These are phyloP conservation scores for Hylaeus volcanicus DNA, from an alignment of 1,140 invertebrate genomes.

Conservation along the genomic window DNA sequence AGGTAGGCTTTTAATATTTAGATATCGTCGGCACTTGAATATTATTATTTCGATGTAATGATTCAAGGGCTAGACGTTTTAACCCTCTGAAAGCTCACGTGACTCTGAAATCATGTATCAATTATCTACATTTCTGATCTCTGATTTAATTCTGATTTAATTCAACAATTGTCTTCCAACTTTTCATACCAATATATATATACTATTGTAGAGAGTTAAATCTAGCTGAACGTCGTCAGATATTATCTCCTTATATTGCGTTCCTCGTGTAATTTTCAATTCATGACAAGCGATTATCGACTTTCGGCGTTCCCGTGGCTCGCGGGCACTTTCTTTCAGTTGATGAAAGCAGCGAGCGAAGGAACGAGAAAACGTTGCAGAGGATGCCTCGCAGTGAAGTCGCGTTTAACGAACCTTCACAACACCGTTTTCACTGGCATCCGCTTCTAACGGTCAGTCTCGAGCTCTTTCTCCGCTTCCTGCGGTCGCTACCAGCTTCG, in stretches of 20 bases:
- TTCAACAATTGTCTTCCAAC: no score
- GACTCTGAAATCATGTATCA: no score
- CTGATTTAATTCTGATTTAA: no score
- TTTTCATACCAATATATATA: no score
- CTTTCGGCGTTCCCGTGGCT: conserved; percentile 13
- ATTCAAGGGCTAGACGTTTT: no score
- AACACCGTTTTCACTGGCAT: conserved; percentile 23
- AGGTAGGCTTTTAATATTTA: not conserved
- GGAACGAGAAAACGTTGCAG: not conserved
- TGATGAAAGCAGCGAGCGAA: not conserved
- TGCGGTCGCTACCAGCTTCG: not conserved
- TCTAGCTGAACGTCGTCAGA: not conserved
- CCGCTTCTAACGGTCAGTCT: conserved; percentile 23
- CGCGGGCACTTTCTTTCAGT: conserved; percentile 4
- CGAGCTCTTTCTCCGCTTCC: conserved; percentile 23
- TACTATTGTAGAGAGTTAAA: no score
- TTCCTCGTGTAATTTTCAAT: conserved; percentile 34
- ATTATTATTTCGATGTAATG: no score
- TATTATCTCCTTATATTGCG: conserved; percentile 26
- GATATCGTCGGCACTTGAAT: not conserved
- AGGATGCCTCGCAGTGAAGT: conserved; percentile 15
- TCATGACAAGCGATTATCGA: conserved; percentile 45
- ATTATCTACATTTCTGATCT: no score
- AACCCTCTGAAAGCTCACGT: no score
- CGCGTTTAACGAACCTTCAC: conserved; percentile 43